Evolutionary conservation across 2,113 vertebrate species (phyloP).

Genomic region (Castor canadensis): DNA sequence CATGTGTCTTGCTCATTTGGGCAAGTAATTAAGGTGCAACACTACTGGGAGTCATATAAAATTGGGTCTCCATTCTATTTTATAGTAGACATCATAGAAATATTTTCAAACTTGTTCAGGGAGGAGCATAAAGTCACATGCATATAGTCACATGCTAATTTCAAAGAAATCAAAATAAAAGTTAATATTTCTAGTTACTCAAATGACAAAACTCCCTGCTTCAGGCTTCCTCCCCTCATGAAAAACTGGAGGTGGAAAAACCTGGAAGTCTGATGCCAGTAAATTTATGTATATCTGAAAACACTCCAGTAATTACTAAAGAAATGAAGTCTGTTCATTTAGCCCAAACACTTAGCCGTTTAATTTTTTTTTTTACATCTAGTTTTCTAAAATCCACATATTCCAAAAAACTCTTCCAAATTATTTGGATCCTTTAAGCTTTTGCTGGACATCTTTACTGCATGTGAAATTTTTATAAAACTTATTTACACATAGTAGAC

Average conservation of each 20-base stretch:
- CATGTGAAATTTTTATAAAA: not conserved
- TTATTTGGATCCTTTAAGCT: not conserved
- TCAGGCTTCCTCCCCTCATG: not conserved
- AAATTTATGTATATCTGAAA: not conserved
- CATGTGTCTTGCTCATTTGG: not conserved
- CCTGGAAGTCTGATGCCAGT: not conserved
- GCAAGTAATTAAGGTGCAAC: not conserved
- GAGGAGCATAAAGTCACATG: not conserved
- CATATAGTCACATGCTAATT: not conserved
- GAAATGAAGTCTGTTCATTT: not conserved
- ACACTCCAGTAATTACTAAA: not conserved
- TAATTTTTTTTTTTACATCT: not conserved
- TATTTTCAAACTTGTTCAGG: not conserved
- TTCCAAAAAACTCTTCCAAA: not conserved
- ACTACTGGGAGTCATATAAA: not conserved
- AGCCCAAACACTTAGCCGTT: not conserved
- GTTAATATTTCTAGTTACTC: not conserved
- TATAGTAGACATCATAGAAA: not conserved
- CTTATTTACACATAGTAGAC: not conserved
- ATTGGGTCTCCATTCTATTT: not conserved
- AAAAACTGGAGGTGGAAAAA: not conserved
- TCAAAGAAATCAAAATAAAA: conserved; percentile 27
- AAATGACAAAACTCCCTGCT: not conserved
- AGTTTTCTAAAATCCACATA: conserved; percentile 24
- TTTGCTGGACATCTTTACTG: not conserved